Base-by-base conservation (phyloP, 1,140 invertebrate species). In the Macrostomum lignano region DNA sequence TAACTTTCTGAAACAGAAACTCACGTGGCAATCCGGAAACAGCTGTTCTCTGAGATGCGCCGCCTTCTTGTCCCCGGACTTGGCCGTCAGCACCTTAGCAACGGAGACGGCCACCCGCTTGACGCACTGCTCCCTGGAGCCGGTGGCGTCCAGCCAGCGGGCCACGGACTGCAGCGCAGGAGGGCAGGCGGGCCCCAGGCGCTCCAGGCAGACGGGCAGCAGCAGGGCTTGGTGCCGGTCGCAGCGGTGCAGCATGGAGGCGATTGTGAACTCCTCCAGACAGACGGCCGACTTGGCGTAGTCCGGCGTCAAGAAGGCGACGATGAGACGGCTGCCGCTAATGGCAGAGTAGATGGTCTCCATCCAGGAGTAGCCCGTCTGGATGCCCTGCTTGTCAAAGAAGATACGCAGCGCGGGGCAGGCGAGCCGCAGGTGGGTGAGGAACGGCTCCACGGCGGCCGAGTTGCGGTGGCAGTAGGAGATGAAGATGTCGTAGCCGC, bases 401-500 rank as follows among this genome's bases (percentile, higher is more conserved):
- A 54, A 54, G 11, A 54, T 43, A 17, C 41, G 46, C 1, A 49
- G 21, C 13, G 45, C 35, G 19, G 45, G 37, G 36, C 45, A 36
- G 6, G 38, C 31, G 14, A 37, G 25, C 21, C 37, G 31, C 11
- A 52, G 37, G 7, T 25, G 25, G 0, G 40, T n/a, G 4, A 48
- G 31, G 6, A 53, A 28, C 6, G 31, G 19, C 21, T 44, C 36
- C 7, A 47, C 48, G 35, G 41, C 28, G 5, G 33, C 23, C 1
- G 41, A 32, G 19, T 46, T 42, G 28, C 41, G 43, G 34, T 53
- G 51, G 7, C 44, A 46, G 31, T 53, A 53, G 0, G 51, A 53
- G 6, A 53, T 47, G 35, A 53, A 53, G 6, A 53, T 40, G 39
- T 53, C 51, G n/a, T n/a, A n/a, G n/a, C n/a, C n/a, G n/a, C n/a